A percentile compares a stretch with the other conserved stretches of the same genome.
phyloP scores from a whole-genome alignment of 2,797 vertebrate species.

The Eulemur albifrons region DNA sequence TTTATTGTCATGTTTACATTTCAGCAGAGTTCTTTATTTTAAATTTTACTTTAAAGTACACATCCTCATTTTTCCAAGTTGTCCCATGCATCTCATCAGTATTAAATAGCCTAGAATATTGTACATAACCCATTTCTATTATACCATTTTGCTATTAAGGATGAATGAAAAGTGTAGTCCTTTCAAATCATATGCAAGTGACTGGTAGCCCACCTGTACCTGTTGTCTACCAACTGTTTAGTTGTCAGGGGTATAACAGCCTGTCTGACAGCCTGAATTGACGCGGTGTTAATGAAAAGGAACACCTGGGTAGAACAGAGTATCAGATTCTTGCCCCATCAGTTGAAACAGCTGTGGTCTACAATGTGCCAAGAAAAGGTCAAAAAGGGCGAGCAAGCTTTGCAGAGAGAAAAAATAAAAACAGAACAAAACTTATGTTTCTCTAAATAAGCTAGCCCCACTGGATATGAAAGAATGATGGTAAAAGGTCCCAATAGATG shows the following conservation, averaged over 20 bases:
- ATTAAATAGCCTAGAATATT: conserved; percentile 11
- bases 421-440: conserved; percentile 6
- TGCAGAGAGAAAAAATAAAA: conserved; percentile 6
- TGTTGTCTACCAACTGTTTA: conserved; percentile 56
- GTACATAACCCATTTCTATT: neutral
- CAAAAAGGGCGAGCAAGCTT: conserved; percentile 21
- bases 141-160: neutral
- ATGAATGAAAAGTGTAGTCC: neutral
- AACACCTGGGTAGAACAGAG: conserved; percentile 26
- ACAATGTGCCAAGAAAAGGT: conserved; percentile 45
- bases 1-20: neutral
- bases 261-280: conserved; percentile 13
- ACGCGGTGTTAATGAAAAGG: conserved; percentile 51
- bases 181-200: conserved; percentile 36
- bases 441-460: neutral
- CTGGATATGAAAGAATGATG: conserved; percentile 14
- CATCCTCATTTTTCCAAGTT: neutral
- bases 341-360: conserved; percentile 63
- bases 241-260: neutral
- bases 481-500: neutral
- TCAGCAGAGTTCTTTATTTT: neutral
- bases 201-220: conserved; percentile 42
- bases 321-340: neutral
- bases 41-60: neutral
- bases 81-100: neutral